Conservation (phyloP, 2,888 invertebrate species). For the Perithous albicinctus region DNA sequence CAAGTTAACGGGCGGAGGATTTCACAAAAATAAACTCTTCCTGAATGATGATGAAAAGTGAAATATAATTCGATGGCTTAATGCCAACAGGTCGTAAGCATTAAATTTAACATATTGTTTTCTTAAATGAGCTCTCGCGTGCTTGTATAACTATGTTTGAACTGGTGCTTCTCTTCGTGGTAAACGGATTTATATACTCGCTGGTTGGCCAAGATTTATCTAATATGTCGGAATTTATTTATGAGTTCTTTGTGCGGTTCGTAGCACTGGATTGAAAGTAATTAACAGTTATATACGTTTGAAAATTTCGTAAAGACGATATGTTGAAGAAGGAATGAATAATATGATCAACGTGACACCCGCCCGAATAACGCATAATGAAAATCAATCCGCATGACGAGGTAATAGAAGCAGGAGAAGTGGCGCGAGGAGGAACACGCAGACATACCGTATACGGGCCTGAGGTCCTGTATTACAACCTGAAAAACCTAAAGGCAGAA, state of each 20-base stretch:
- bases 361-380: conserved; percentile 57
- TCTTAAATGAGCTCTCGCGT: not conserved
- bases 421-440: not conserved
- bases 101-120: not conserved
- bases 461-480: too few species aligned
- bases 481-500: too few species aligned
- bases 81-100: not conserved
- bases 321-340: conserved; percentile 13
- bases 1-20: not conserved
- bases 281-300: not conserved
- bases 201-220: not conserved
- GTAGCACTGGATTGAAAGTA: too few species aligned
- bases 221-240: not conserved
- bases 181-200: not conserved
- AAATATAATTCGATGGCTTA: conserved; percentile 1
- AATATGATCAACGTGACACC: conserved; percentile 24
- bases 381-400: conserved; percentile 46
- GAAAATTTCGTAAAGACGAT: not conserved
- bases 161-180: not conserved
- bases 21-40: not conserved
- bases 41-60: not conserved
- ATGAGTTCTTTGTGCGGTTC: too few species aligned
- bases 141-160: not conserved
- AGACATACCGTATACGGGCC: too few species aligned
- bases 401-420: not conserved